Base-by-base conservation (phyloP, 2,113 vertebrate genomes). In the Microcebus griseorufus region DNA sequence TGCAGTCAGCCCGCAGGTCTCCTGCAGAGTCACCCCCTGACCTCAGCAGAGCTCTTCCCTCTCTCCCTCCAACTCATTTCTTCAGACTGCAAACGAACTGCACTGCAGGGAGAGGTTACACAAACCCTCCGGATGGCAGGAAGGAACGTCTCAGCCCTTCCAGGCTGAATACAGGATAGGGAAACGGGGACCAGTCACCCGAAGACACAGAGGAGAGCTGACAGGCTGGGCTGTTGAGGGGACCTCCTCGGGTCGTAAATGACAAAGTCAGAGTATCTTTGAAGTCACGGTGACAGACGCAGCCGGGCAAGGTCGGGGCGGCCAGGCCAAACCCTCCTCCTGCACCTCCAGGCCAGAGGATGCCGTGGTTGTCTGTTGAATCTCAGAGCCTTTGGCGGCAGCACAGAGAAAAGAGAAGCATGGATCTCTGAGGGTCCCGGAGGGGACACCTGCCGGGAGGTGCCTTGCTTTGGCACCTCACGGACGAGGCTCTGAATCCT, bases 221-320 rank as follows among this genome's bases (percentile, higher is more conserved):
- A 29, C 2, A 0, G 7, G 60, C 48, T 0, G 6, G 23, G n/a
- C 5, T 20, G 14, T 1, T 2, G 5, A 0, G 4, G 64, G 20
- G 8, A 42, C 8, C 2, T 0, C 11, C 32, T 60, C 14, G 64
- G 58, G 37, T 78, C 9, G 3, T 1, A 6, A 32, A n/a, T 9
- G 32, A 34, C 29, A 18, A 29, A 69, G 45, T 64, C 53, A 34
- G 48, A 27, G 2, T 29, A 22, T 58, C 86, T 91, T 51, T 18
- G 22, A 53, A 65, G 64, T 87, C 53, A 72, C 29, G 62, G 27
- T 6, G 23, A 42, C 58, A 75, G 22, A 86, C 60, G 37, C 45
- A 18, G 22, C 0, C 1, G 14, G 9, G 37, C 1, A 2, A 45
- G 37, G 62, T 72, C 62, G 18, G n/a, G 78, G 34, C 3, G 48